These are phyloP conservation scores for Meloidogyne exigua DNA, from an alignment of 1,140 invertebrate genomes.

Conservation along the genomic window DNA sequence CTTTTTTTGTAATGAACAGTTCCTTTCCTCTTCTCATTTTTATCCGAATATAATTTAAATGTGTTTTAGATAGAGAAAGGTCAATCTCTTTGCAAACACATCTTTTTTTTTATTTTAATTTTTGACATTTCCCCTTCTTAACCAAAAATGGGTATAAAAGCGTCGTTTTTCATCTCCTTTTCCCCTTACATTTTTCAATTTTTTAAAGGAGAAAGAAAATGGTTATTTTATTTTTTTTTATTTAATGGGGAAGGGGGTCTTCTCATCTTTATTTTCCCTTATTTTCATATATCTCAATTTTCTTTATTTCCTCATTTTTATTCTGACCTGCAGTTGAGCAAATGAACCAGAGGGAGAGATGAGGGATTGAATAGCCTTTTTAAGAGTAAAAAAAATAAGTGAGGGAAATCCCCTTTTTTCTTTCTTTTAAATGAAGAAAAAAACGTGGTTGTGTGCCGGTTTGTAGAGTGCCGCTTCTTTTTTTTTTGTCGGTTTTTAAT, in stretches of 20 bases:
- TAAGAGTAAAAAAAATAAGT: not conserved
- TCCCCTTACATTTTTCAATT: not conserved
- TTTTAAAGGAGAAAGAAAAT: not conserved
- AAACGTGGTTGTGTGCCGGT: not conserved
- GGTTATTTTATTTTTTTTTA: not conserved
- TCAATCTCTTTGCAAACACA: conserved; percentile 4
- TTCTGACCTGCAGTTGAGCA: too few relatives aligned
- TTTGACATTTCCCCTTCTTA: conserved; percentile 2
- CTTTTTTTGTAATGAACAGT: not conserved
- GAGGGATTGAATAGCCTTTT: not conserved
- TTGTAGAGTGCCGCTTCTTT: not conserved
- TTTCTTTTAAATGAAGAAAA: not conserved
- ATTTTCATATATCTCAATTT: conserved; percentile 1
- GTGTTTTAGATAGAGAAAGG: conserved; percentile 4
- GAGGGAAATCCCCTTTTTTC: not conserved
- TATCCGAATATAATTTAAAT: conserved; percentile 5
- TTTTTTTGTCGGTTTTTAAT: not conserved
- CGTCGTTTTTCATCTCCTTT: not conserved
- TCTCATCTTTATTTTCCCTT: not conserved
- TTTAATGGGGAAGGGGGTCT: not conserved
- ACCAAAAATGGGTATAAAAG: not conserved
- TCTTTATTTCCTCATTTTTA: conserved; percentile 5
- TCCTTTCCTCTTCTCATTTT: not conserved
- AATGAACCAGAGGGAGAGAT: not conserved
- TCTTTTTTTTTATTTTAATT: not conserved